Evolutionary conservation across 2,113 vertebrate genomes (phyloP).

Genomic region (Choloepus hoffmanni): DNA sequence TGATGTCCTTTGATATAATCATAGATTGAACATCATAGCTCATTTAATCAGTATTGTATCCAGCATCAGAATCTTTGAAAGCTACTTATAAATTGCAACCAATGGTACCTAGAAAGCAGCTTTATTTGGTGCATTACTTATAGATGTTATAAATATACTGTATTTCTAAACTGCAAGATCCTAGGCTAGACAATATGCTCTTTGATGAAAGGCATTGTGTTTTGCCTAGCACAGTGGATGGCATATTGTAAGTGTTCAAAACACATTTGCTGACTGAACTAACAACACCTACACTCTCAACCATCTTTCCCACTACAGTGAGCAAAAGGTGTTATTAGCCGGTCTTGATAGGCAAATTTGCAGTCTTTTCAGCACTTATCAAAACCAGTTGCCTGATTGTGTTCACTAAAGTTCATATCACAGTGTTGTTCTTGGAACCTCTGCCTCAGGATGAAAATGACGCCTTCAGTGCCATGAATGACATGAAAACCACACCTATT

Average conservation of each 20-base stretch:
- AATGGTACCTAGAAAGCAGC: neutral
- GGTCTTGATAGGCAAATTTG: neutral
- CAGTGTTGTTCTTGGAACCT: conserved; percentile 35
- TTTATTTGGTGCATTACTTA: neutral
- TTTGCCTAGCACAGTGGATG: neutral
- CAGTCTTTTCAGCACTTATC: neutral
- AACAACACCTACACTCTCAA: neutral
- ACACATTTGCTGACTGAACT: neutral
- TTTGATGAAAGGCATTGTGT: neutral
- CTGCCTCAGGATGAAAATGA: neutral
- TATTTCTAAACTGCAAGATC: neutral
- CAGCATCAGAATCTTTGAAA: conserved; percentile 22
- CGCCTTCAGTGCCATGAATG: neutral
- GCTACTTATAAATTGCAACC: neutral
- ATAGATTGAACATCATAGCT: neutral
- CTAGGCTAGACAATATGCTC: neutral
- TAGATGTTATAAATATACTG: neutral
- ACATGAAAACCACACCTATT: conserved; percentile 2
- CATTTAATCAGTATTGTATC: neutral
- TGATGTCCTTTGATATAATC: neutral
- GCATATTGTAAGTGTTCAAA: conserved; percentile 14
- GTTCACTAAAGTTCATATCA: conserved; percentile 52
- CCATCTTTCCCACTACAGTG: neutral
- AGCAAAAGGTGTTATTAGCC: conserved; percentile 52
- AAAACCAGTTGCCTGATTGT: neutral